Conservation (phyloP, 92 coral and sea anemone species). For the Porites rus region DNA sequence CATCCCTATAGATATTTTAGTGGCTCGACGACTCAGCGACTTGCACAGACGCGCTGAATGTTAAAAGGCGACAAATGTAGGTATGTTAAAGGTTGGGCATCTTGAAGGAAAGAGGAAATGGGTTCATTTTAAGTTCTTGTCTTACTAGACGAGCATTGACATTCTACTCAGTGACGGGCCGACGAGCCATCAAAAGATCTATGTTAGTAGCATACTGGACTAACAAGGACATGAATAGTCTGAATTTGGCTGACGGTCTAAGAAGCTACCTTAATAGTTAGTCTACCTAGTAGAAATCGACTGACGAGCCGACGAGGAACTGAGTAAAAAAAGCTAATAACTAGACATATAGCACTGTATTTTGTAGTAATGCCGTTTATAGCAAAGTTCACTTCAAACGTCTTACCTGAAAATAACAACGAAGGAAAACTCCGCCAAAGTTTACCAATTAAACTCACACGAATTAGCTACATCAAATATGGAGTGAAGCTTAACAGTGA, state of each 20-base stretch:
- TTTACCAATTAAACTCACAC: background rate
- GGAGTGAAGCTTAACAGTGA: background rate
- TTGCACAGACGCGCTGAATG: background rate
- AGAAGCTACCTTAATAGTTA: too few relatives aligned
- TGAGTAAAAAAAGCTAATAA: too few relatives aligned
- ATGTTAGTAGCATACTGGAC: too few relatives aligned
- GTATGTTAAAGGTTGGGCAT: background rate
- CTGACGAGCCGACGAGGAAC: too few relatives aligned
- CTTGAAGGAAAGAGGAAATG: background rate
- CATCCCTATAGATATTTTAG: background rate
- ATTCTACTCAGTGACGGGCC: background rate
- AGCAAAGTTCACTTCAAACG: background rate
- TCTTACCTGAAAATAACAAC: background rate
- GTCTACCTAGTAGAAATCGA: too few relatives aligned
- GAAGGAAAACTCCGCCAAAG: background rate
- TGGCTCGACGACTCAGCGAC: slow-evolving; percentile 2
- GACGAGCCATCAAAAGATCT: background rate
- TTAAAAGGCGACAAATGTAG: background rate
- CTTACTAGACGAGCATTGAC: background rate
- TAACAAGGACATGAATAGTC: too few relatives aligned
- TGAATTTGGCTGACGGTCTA: too few relatives aligned
- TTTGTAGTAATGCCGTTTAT: background rate
- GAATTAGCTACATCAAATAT: background rate
- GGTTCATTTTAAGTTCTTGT: background rate
- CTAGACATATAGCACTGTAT: background rate